Conservation (phyloP, 2,113 vertebrate genomes). For the Riparia riparia region DNA sequence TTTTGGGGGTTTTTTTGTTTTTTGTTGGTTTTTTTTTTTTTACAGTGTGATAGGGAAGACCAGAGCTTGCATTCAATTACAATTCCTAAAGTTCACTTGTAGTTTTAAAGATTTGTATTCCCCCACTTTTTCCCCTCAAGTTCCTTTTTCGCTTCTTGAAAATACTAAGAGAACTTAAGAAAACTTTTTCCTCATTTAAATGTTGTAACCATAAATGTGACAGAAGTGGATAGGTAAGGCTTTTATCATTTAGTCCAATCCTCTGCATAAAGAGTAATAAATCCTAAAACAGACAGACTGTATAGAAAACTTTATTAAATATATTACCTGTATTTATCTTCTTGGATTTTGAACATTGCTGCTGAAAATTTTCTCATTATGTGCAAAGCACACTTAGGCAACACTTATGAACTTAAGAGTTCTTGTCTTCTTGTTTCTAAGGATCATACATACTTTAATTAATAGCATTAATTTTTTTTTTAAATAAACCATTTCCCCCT, state of each 20-base stretch:
- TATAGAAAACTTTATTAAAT: background rate
- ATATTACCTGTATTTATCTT: background rate
- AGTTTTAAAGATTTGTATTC: constrained; percentile 6
- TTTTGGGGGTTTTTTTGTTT: too few species aligned
- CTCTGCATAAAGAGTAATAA: background rate
- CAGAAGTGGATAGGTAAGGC: background rate
- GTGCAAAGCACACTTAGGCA: background rate
- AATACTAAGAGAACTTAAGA: background rate
- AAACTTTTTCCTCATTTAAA: background rate
- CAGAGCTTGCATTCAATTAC: constrained; percentile 12
- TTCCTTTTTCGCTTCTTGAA: constrained; percentile 13
- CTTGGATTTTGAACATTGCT: background rate
- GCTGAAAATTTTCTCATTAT: background rate
- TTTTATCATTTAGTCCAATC: background rate
- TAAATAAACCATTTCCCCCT: background rate
- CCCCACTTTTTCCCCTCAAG: background rate
- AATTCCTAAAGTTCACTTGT: constrained; percentile 1
- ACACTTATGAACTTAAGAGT: background rate
- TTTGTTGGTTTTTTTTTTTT: background rate
- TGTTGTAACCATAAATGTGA: background rate
- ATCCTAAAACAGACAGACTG: background rate
- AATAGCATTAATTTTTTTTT: background rate
- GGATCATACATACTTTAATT: background rate
- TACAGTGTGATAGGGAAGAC: constrained; percentile 31
- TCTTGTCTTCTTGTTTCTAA: background rate